phyloP scores from a whole-genome alignment of 2,888 invertebrate genomes.

The Dynastes hyllus region DNA sequence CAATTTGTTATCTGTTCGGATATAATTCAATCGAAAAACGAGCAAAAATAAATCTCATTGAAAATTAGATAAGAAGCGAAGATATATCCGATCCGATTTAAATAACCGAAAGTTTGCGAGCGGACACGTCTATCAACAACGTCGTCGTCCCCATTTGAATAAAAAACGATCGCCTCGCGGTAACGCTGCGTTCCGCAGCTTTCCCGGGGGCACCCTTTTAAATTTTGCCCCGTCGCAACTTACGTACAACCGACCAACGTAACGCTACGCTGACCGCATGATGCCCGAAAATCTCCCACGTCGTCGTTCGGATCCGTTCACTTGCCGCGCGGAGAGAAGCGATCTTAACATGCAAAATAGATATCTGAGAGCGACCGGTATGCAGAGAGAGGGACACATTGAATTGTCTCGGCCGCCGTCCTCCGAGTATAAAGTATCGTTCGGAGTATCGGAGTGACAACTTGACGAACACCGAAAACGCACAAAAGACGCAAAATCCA shows the following conservation, averaged over 20 bases:
- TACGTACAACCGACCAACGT: conserved; percentile 43
- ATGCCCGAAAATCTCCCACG: conserved; percentile 67
- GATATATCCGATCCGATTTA: conserved; percentile 65
- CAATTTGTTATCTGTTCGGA: conserved; percentile 69
- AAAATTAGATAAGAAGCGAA: conserved; percentile 66
- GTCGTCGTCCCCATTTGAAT: conserved; percentile 64
- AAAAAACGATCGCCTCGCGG: conserved; percentile 64
- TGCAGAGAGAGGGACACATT: conserved; percentile 57
- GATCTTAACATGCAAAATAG: conserved; percentile 64
- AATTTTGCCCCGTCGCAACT: conserved; percentile 57
- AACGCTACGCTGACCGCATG: conserved; percentile 55
- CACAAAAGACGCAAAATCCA: conserved; percentile 48
- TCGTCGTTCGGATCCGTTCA: conserved; percentile 57
- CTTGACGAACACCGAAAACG: conserved; percentile 63
- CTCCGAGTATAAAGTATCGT: conserved; percentile 55
- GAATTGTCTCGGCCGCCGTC: conserved; percentile 60
- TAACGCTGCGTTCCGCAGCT: conserved; percentile 21
- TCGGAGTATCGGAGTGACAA: conserved; percentile 61
- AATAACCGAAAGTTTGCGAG: conserved; percentile 65
- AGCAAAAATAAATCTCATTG: conserved; percentile 65
- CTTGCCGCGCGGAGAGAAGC: conserved; percentile 45
- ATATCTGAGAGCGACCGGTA: conserved; percentile 8
- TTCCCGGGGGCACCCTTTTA: too few relatives aligned
- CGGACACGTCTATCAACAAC: conserved; percentile 67
- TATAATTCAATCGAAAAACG: conserved; percentile 67